phyloP scores from a whole-genome alignment of 2,113 vertebrate species.

The Diadophis punctatus region DNA sequence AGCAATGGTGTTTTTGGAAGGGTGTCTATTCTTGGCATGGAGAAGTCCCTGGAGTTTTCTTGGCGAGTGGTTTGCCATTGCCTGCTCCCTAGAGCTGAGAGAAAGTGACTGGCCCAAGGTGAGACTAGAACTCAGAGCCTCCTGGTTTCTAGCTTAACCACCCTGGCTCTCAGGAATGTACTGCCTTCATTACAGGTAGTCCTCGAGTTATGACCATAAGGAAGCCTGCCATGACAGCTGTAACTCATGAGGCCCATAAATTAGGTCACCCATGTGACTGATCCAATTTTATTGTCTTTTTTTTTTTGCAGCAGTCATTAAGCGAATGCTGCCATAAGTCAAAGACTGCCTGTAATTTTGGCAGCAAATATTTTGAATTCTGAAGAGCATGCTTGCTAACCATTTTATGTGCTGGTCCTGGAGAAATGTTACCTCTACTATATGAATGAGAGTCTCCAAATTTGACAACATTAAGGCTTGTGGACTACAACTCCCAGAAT shows the following conservation, averaged over 20 bases:
- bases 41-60: neutral
- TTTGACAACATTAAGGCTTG: neutral
- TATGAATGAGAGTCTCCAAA: neutral
- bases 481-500: neutral
- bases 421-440: neutral
- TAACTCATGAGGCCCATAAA: too few species aligned
- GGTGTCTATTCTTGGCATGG: neutral
- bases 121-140: neutral
- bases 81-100: neutral
- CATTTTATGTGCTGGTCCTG: neutral
- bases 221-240: too few species aligned
- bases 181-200: neutral
- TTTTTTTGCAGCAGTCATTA: neutral
- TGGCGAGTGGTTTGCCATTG: neutral
- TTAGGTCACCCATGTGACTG: too few species aligned
- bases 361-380: neutral
- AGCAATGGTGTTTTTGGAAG: neutral
- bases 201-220: too few species aligned
- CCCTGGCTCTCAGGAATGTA: neutral
- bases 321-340: neutral
- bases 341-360: neutral
- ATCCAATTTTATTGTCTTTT: too few species aligned
- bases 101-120: neutral
- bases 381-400: neutral
- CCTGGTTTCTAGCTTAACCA: neutral